These are phyloP conservation scores for Philotrypesis tridentata DNA, from an alignment of 1,140 invertebrate species.

Conservation along the genomic window DNA sequence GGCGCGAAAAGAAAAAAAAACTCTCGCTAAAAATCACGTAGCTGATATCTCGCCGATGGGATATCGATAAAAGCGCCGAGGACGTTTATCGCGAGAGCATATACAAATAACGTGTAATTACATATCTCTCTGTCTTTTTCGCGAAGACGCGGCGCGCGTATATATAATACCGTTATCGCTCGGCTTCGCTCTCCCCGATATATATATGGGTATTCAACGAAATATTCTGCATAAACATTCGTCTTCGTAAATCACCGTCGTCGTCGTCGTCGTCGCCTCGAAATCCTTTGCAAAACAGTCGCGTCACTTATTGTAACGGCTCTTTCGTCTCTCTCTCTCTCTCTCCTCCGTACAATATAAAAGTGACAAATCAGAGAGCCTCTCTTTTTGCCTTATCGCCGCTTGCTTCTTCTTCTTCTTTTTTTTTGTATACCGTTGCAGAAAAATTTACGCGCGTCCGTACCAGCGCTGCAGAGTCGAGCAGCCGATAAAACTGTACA, in stretches of 20 bases:
- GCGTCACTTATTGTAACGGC: not conserved
- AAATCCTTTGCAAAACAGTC: not conserved
- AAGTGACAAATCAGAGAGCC: not conserved
- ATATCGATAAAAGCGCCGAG: not conserved
- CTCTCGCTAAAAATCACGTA: not conserved
- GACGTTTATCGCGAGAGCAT: not conserved
- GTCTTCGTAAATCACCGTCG: not conserved
- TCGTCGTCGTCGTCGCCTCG: not conserved
- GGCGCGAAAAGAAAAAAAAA: not conserved
- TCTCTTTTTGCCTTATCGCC: no score
- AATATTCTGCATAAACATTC: not conserved
- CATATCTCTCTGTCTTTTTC: not conserved
- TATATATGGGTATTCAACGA: not conserved
- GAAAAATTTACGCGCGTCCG: not conserved
- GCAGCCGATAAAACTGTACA: no score
- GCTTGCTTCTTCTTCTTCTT: no score
- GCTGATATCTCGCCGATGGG: not conserved
- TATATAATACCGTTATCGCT: not conserved
- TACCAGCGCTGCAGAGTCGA: no score
- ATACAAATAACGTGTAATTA: not conserved
- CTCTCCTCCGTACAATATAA: no score
- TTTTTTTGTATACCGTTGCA: no score
- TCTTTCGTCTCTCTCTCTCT: no score
- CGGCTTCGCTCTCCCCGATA: no score
- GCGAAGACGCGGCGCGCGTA: not conserved